Conservation (phyloP, 2,797 vertebrate species). For the Sebastes nivosus region DNA sequence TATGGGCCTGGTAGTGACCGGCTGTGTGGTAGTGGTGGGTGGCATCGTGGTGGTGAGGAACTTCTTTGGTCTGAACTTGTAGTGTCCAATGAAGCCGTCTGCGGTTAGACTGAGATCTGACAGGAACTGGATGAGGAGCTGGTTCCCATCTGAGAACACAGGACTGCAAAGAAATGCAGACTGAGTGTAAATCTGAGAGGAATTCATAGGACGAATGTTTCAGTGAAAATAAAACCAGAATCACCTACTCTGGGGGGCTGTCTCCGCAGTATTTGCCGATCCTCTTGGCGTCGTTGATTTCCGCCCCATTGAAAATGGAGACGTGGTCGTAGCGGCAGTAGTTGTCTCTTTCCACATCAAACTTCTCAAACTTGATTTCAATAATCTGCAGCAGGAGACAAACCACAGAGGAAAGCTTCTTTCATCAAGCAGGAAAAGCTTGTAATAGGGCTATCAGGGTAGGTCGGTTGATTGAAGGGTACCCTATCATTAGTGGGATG, state of each 20-base stretch:
- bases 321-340: constrained; percentile 98
- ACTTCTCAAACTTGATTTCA: constrained; percentile 97
- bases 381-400: constrained; percentile 82
- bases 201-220: background rate
- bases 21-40: constrained; percentile 81
- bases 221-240: constrained; percentile 8
- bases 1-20: constrained; percentile 86
- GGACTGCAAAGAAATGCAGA: constrained; percentile 82
- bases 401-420: background rate
- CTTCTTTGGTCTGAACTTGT: constrained; percentile 96
- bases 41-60: constrained; percentile 83
- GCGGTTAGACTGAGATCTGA: constrained; percentile 98
- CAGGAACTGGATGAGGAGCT: constrained; percentile 95
- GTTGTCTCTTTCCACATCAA: constrained; percentile 98
- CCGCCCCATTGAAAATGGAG: constrained; percentile 94
- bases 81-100: constrained; percentile 96
- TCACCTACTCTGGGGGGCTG: constrained; percentile 94
- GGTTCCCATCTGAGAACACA: constrained; percentile 93
- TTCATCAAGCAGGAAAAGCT: background rate
- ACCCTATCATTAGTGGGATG: background rate
- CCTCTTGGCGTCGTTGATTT: constrained; percentile 93
- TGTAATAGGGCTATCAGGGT: background rate
- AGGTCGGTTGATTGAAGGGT: background rate
- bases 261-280: constrained; percentile 98
- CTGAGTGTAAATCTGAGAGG: constrained; percentile 19